Evolutionary conservation across 2,113 vertebrate genomes (phyloP), one percentile per base, ranked within the genome.

Genomic region (Phoenicopterus ruber): DNA sequence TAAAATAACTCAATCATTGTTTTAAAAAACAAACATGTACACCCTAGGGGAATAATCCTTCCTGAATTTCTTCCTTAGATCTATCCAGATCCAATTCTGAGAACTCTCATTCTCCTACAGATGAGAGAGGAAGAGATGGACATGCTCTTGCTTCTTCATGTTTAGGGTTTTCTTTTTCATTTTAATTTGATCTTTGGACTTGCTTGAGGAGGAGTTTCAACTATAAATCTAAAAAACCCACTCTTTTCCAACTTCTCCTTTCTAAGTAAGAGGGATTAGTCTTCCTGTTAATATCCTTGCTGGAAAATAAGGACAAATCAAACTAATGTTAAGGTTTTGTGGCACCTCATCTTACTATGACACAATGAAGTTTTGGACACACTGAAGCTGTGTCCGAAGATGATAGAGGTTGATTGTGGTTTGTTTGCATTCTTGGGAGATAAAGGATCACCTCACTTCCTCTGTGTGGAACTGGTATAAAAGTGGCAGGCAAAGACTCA

Each of bases 1-100:
- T 95, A 97, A 96, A 96, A 96, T 96, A 96, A 96, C 91, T 94
- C 81, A 96, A 96, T 95, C 91, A 95, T 95, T 96, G 95, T 96
- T 96, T 96, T 49, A 82, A 94, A 96, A 96, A 96, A 89, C 88
- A 96, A 96, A 96, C 94, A 97, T 32, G 38, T 32, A 77, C 61
- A 89, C 93, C 83, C 94, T 7, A 79, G 61, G 91, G 97, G 86
- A 96, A 96, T 95, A 94, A 97, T 96, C 86, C 89, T 96, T 96
- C 96, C 95, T 95, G 96, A 96, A 94, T 94, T 95, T 96, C 61
- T 95, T 94, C 82, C 83, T 94, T 50, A 94, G 83, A 94, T 92
- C 86, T 94, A 89, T 82, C 77, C 52, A 89, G 81, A 93, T 46
- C 52, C 73, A 86, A 42, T 72, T 89, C 77, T 91, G 70, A 93